These are phyloP conservation scores for Phrynocephalus guinanensis DNA, from an alignment of 2,797 vertebrate genomes.

Conservation along the genomic window DNA sequence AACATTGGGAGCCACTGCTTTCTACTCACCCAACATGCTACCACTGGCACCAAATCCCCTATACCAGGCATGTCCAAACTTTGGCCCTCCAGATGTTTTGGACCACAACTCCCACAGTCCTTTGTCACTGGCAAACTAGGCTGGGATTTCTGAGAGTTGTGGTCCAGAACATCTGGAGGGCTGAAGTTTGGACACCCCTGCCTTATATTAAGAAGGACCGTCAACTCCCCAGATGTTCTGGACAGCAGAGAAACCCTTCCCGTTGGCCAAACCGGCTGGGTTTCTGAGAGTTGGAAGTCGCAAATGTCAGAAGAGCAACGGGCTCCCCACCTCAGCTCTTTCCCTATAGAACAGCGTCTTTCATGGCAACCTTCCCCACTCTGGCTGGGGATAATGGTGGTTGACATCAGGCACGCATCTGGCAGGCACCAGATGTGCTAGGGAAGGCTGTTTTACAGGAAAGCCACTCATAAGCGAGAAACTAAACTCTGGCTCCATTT, in stretches of 20 bases:
- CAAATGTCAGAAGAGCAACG: not conserved
- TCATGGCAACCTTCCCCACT: not conserved
- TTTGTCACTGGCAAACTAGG: too few species aligned
- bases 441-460: not conserved
- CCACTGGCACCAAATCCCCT: not conserved
- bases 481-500: constrained; percentile 48
- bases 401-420: not conserved
- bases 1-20: not conserved
- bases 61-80: not conserved
- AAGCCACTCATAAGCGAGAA: constrained; percentile 30
- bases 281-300: not conserved
- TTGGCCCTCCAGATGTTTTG: not conserved
- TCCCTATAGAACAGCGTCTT: not conserved
- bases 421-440: too few species aligned
- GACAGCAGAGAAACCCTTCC: not conserved
- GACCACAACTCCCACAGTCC: too few species aligned
- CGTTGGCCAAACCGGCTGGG: not conserved
- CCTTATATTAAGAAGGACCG: too few species aligned
- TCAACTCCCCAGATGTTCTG: too few species aligned
- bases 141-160: too few species aligned
- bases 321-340: not conserved
- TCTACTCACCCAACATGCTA: not conserved
- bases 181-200: too few species aligned
- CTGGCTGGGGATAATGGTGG: not conserved
- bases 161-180: too few species aligned